Evolutionary conservation across 2,113 vertebrate genomes (phyloP).

Genomic region (Oxyura jamaicensis): DNA sequence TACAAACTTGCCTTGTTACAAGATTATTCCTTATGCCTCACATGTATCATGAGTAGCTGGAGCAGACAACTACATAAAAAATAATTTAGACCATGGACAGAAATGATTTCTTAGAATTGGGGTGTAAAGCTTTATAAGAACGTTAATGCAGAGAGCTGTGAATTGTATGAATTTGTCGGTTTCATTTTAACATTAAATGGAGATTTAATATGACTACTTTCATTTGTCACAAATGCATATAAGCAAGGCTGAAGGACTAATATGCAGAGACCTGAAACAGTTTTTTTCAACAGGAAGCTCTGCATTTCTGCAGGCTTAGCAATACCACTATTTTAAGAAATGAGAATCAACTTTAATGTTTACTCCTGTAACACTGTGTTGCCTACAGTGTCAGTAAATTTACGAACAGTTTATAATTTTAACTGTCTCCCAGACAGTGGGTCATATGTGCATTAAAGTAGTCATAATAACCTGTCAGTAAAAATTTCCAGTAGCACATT

Average conservation of each 20-base stretch:
- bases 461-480: slow-evolving; percentile 75
- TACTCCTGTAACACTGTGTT: slow-evolving; percentile 1
- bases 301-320: not conserved
- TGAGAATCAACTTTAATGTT: slow-evolving; percentile 75
- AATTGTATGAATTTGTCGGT: slow-evolving; percentile 30
- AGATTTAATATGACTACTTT: slow-evolving; percentile 54
- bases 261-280: slow-evolving; percentile 40
- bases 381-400: slow-evolving; percentile 61
- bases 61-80: slow-evolving; percentile 39
- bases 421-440: slow-evolving; percentile 65
- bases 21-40: slow-evolving; percentile 13
- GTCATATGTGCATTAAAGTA: slow-evolving; percentile 64
- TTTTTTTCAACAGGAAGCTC: slow-evolving; percentile 31
- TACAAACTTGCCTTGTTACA: not conserved
- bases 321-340: slow-evolving; percentile 65
- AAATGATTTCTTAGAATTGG: slow-evolving; percentile 21
- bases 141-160: slow-evolving; percentile 31
- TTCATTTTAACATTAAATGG: slow-evolving; percentile 61
- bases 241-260: slow-evolving; percentile 45
- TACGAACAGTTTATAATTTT: slow-evolving; percentile 72
- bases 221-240: slow-evolving; percentile 44
- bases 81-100: not conserved
- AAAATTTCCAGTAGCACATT: slow-evolving; percentile 65
- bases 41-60: not conserved
- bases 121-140: slow-evolving; percentile 3